phyloP scores from a whole-genome alignment of 2,888 invertebrate species.

The Germaria angustata region DNA sequence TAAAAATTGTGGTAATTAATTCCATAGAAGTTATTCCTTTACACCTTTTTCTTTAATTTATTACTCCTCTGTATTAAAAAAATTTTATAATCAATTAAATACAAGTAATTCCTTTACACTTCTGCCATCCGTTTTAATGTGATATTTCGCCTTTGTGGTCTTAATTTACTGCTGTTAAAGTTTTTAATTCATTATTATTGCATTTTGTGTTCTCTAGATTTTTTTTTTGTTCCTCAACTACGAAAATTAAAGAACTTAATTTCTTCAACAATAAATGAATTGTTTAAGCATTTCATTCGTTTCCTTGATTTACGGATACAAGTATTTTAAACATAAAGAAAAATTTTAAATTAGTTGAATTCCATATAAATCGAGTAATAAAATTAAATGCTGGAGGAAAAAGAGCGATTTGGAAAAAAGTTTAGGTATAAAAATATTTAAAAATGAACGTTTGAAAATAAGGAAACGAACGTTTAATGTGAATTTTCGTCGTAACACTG shows the following conservation, averaged over 20 bases:
- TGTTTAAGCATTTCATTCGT: slow-evolving; percentile 13
- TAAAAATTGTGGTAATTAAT: too few relatives aligned
- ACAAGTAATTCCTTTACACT: too few relatives aligned
- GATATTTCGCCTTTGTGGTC: slow-evolving; percentile 33
- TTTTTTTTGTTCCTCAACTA: slow-evolving; percentile 31
- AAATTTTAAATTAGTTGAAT: slow-evolving; percentile 12
- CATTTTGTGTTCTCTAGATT: slow-evolving; percentile 13
- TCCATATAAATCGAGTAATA: slow-evolving; percentile 55
- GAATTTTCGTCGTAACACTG: neutral
- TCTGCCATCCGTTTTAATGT: slow-evolving; percentile 1
- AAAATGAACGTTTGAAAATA: neutral
- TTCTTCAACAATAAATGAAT: slow-evolving; percentile 41
- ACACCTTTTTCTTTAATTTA: too few relatives aligned
- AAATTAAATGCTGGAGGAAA: slow-evolving; percentile 31
- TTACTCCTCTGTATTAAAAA: too few relatives aligned
- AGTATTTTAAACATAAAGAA: slow-evolving; percentile 40
- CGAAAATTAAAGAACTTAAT: slow-evolving; percentile 16
- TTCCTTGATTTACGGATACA: slow-evolving; percentile 48
- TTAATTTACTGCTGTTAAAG: slow-evolving; percentile 45
- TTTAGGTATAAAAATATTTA: neutral
- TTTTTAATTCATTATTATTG: slow-evolving; percentile 40
- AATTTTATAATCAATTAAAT: too few relatives aligned
- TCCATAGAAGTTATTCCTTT: neutral
- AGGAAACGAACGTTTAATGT: neutral
- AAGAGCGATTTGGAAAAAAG: slow-evolving; percentile 19